phyloP scores from a whole-genome alignment of 2,888 invertebrate genomes.

The Mythimna albipuncta region DNA sequence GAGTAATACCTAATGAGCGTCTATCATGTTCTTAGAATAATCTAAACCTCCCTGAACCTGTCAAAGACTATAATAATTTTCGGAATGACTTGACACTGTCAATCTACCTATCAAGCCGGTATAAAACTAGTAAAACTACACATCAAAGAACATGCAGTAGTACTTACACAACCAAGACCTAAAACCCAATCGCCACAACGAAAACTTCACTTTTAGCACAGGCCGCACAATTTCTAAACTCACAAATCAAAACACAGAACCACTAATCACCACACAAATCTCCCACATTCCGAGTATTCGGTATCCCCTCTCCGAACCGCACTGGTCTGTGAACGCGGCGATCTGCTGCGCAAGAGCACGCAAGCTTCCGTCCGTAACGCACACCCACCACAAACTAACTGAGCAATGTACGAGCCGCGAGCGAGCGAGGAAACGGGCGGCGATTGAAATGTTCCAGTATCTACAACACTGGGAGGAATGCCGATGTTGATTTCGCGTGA shows the following conservation, averaged over 20 bases:
- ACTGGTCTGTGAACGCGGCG: constrained; percentile 70
- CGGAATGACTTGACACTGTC: not conserved
- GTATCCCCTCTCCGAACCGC: constrained; percentile 60
- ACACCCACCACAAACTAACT: constrained; percentile 69
- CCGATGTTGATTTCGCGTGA: constrained; percentile 27
- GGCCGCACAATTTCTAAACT: constrained; percentile 51
- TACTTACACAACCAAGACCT: constrained; percentile 26
- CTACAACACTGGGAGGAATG: constrained; percentile 12
- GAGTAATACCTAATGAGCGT: constrained; percentile 38
- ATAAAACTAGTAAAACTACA: constrained; percentile 10
- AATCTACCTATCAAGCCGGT: not conserved
- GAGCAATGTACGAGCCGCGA: constrained; percentile 63
- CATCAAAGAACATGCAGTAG: constrained; percentile 1
- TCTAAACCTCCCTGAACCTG: constrained; percentile 42
- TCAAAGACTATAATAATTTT: constrained; percentile 23
- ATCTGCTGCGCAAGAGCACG: constrained; percentile 80
- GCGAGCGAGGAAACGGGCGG: constrained; percentile 63
- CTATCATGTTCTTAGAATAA: constrained; percentile 46
- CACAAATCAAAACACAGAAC: constrained; percentile 56
- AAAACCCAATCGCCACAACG: not conserved
- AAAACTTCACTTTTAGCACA: constrained; percentile 39
- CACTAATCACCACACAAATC: constrained; percentile 56
- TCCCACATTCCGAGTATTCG: constrained; percentile 53
- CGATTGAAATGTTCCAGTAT: constrained; percentile 34
- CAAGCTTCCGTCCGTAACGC: constrained; percentile 79